Base-by-base conservation (phyloP, 2,888 invertebrate genomes). In the Pristionchus exspectatus region DNA sequence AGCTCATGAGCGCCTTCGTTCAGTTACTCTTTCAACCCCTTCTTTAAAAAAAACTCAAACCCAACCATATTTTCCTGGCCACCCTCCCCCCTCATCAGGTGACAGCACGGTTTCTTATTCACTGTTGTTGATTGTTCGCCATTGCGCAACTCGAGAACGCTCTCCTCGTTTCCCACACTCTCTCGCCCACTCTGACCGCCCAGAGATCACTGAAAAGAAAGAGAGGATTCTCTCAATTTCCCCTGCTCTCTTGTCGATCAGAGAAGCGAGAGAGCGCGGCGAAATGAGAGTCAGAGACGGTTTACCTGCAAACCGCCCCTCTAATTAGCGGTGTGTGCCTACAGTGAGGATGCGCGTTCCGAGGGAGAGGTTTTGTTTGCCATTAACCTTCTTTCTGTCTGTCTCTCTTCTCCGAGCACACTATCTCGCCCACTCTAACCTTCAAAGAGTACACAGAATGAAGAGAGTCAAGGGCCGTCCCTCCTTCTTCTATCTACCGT, bases 321-420 rank as follows among this genome's bases (percentile, higher is more conserved):
- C 81, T 81, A 81, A 81, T 81, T 54, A 81, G 81, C 12, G 44
- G 63, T 5, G 5, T 77, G 50, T 81, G 50, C 38, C 81, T 54
- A 81, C 50, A 81, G 44, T 81, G 50, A 21, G 81, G 81, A 44
- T 21, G 81, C n/a, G 56, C 50, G 81, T 81, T 81, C 81, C 63
- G 30, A 44, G n/a, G n/a, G 24, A 33, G 27, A 59, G 74, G 74
- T 74, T 27, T 54, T 81, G 81, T 81, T 81, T 81, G 81, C 81
- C 81, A 81, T 44, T 21, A 21, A 77, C 18, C 44, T 4, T 30
- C 72, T 30, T 16, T 72, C 72, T 72, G 30, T 72, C 30, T 72
- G 33, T 7, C 72, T 21, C 33, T 33, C 33, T 33, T 33, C 18
- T 14, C 3, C 30, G 9, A 30, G 30, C 33, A 30, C 24, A 30